Base-by-base conservation (phyloP, 2,888 invertebrate species). In the Crepidodera aurea region DNA sequence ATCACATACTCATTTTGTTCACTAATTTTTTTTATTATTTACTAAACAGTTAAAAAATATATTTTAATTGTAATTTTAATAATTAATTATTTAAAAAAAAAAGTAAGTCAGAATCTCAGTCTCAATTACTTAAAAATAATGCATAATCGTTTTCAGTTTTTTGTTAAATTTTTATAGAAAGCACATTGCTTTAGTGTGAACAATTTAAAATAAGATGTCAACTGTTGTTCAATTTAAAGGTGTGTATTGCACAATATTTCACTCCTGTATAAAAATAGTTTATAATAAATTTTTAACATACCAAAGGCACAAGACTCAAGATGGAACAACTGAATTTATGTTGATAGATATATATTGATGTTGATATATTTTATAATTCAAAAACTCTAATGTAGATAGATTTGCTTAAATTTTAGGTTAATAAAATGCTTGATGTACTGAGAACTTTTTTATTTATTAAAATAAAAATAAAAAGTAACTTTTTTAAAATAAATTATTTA, bases 401-500 rank as follows among this genome's bases (percentile, higher is more conserved):
- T 13, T 27, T 48, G 27, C 29, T 27, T 48, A 13, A n/a, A 6
- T 15, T 27, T 48, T 48, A 48, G 15, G 16, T 48, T 27, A 48
- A 27, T 48, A 48, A 48, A 48, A 48, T 27, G 48, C 48, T 48
- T 27, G 5, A 40, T 12, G 10, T 40, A 40, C 40, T 40, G 22
- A 6, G 3, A 6, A 22, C 6, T 22, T 22, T 22, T 22, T 4
- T 2, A 22, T 6, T 32, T 42, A 13, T 19, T 12, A 42, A 16
- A 42, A 48, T 29, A 13, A 27, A 27, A 46, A 46, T 46, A 46
- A 46, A 46, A 46, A n/a, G 1, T 27, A 22, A 40, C 12, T 13
- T n/a, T 27, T 40, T 54, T 10, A 32, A 44, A 56, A 56, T 56
- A 56, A 56, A 56, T 56, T 56, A 56, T 56, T 56, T 32, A 56